Evolutionary conservation across 2,797 vertebrate genomes (phyloP).

Genomic region (Gallirallus australis): DNA sequence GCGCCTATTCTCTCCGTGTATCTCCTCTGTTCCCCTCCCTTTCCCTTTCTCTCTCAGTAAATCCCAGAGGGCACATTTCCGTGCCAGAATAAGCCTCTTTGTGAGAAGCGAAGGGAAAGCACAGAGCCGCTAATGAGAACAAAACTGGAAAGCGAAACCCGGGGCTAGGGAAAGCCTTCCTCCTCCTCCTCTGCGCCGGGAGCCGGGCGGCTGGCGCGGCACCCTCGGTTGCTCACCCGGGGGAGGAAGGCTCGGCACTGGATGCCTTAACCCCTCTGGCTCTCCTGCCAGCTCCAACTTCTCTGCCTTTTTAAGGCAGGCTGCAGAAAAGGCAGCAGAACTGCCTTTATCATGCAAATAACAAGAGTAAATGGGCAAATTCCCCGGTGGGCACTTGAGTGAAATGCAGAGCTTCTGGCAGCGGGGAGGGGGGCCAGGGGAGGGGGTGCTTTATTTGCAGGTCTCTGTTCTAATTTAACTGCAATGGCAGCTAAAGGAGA

Average conservation of each 20-base stretch:
- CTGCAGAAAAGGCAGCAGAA: conserved; percentile 58
- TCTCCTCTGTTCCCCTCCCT: conserved; percentile 1
- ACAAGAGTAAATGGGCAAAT: conserved; percentile 89
- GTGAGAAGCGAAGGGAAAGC: conserved; percentile 40
- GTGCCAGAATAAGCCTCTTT: conserved; percentile 42
- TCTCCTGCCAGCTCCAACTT: background rate
- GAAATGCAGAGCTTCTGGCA: conserved; percentile 88
- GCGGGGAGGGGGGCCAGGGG: conserved; percentile 60
- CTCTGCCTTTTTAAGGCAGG: conserved; percentile 47
- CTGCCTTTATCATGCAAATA: conserved; percentile 96
- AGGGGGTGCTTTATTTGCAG: conserved; percentile 88
- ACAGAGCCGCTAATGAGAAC: conserved; percentile 30
- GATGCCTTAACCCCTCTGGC: background rate
- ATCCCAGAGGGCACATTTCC: conserved; percentile 35
- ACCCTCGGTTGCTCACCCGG: background rate
- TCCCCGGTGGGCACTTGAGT: conserved; percentile 88
- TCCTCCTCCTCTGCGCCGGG: background rate
- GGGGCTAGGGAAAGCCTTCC: background rate
- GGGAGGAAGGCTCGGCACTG: background rate
- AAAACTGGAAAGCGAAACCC: background rate
- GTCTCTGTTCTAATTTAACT: conserved; percentile 92
- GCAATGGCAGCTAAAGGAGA: conserved; percentile 89
- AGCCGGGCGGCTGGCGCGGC: background rate
- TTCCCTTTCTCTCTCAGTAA: background rate
- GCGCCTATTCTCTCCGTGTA: background rate